A percentile compares a stretch with the other conserved stretches of the same genome.
Evolutionary conservation across 2,797 vertebrate species (phyloP).

Genomic region (Sphenopsis melanotis): DNA sequence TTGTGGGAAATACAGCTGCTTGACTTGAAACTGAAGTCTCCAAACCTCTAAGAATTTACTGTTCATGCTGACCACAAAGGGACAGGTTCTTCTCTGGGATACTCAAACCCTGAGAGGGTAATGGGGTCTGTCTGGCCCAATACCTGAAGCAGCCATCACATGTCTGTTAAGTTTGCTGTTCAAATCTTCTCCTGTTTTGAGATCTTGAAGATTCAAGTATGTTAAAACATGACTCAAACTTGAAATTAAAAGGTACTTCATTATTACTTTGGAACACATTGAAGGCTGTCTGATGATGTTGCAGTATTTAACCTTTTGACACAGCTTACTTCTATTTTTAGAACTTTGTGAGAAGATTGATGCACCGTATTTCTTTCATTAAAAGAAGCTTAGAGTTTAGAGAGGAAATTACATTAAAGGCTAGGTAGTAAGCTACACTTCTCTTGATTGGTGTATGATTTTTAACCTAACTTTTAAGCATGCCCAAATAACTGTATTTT

Average conservation of each 20-base stretch:
- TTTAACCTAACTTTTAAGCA: not conserved
- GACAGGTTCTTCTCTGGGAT: not conserved
- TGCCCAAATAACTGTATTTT: not conserved
- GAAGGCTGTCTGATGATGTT: not conserved
- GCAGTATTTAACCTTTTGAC: not conserved
- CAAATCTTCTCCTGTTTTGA: not conserved
- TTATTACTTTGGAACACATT: not conserved
- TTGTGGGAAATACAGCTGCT: not conserved
- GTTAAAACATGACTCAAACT: not conserved
- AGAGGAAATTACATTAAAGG: not conserved
- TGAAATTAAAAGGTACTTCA: not conserved
- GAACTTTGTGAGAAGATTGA: not conserved
- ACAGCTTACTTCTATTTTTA: not conserved
- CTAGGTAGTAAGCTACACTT: not conserved
- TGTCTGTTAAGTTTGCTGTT: not conserved
- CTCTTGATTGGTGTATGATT: not conserved
- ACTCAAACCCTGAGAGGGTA: not conserved
- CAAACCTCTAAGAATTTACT: not conserved
- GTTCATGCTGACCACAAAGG: not conserved
- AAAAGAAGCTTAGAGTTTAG: not conserved
- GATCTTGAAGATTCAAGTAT: not conserved
- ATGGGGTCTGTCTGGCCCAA: accelerated
- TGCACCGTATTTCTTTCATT: not conserved
- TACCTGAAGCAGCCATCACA: not conserved
- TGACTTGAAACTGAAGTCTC: not conserved